Percentiles rank a stretch among this genome's conserved stretches.
phyloP scores from a whole-genome alignment of 92 coral and sea anemone species.

The Epizoanthus scotinus region DNA sequence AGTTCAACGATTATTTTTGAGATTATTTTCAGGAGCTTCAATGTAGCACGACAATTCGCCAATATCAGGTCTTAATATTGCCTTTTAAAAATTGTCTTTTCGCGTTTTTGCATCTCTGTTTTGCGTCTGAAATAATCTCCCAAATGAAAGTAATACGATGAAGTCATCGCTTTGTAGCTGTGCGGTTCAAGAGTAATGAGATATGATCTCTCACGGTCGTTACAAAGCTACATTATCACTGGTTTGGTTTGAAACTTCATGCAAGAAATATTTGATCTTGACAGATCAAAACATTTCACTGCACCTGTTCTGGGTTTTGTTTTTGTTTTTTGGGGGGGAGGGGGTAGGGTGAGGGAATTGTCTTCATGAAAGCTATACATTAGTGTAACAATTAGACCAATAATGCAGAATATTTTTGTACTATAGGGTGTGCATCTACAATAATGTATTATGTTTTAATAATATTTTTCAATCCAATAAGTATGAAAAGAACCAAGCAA shows the following conservation, averaged over 20 bases:
- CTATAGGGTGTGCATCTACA: background rate
- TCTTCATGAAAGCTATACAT: constrained; percentile 16
- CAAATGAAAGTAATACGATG: background rate
- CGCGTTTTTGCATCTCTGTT: background rate
- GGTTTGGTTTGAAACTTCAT: constrained; percentile 20
- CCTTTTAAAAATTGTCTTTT: too few species aligned
- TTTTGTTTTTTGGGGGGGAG: background rate
- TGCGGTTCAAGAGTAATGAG: constrained; percentile 24
- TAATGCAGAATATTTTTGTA: background rate
- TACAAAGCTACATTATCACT: constrained; percentile 21
- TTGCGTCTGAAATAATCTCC: background rate
- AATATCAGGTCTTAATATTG: too few species aligned
- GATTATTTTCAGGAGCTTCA: too few species aligned
- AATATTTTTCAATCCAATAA: too few species aligned
- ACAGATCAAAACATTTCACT: constrained; percentile 26
- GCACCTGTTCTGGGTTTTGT: constrained; percentile 30
- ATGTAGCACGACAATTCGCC: too few species aligned
- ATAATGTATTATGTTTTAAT: too few species aligned
- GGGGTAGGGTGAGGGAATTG: constrained; percentile 25
- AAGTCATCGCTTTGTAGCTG: background rate
- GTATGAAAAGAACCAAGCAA: too few species aligned
- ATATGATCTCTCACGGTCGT: constrained; percentile 13
- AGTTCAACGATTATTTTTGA: too few species aligned
- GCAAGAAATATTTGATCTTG: constrained; percentile 25
- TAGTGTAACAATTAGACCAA: background rate